Evolutionary conservation across 2,797 vertebrate genomes (phyloP), one percentile per base, ranked within the genome.

Genomic region (Columba guinea): DNA sequence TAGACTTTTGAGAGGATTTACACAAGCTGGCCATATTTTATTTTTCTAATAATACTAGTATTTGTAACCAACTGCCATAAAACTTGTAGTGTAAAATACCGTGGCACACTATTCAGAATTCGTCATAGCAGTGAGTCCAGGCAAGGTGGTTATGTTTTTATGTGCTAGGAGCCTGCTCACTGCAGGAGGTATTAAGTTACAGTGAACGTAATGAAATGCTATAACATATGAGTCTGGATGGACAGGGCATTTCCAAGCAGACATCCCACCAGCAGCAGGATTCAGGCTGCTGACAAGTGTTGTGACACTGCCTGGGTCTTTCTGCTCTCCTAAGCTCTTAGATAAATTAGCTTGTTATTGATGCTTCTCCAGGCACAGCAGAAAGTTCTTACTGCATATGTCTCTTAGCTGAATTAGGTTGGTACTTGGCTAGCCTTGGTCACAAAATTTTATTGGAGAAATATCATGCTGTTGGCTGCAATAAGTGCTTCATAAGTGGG

Each of bases 121-220:
- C 52, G 44, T 70, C 44, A 20, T 11, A 62, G 64, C 21, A 52
- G 8, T 24, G 55, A 81, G 46, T 41, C 67, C 21, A 17, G 0
- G 0, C 3, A 5, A 64, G 56, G 41, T 48, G 32, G 35, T 83
- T 77, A 20, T 1, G 3, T 49, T 77, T 87, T 71, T 62, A 22
- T 20, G 26, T 85, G 44, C 68, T 76, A 59, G 79, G 35, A 92
- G 8, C 62, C 77, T 60, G 34, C 62, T 78, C 6, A 7, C 91
- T 67, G 41, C 39, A 46, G 73, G 62, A 78, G 48, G 13, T 56
- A 84, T 92, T 94, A 84, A 91, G 32, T 76, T 93, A 80, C 69
- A 73, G 51, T 14, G 73, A 93, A 37, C 39, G n/a, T 71, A 90
- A 94, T 84, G 77, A 95, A 93, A 93, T 86, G 90, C 64, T 88